A percentile compares a stretch with the other conserved stretches of the same genome.
Evolutionary conservation across 2,888 invertebrate species (phyloP).

Genomic region (Idaea straminata): DNA sequence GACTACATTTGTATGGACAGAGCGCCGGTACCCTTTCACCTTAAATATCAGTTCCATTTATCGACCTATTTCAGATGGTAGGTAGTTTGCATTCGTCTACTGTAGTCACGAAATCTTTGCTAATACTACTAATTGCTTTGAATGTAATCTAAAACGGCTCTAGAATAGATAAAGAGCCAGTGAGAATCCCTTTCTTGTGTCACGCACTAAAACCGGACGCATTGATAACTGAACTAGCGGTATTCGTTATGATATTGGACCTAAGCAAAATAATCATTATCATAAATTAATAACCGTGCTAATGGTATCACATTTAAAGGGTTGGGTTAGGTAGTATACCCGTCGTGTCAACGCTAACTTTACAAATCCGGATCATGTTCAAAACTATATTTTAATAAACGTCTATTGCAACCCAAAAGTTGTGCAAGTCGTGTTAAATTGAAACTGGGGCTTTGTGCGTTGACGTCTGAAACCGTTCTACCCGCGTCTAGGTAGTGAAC

Average conservation of each 20-base stretch:
- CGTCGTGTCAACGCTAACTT: constrained; percentile 4
- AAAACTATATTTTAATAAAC: constrained; percentile 52
- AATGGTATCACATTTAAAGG: background rate
- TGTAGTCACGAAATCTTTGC: too few species aligned
- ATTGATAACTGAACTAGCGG: too few species aligned
- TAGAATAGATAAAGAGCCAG: too few species aligned
- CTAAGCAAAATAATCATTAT: constrained; percentile 1
- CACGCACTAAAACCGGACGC: too few species aligned
- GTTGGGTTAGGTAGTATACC: background rate
- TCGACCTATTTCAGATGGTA: too few species aligned
- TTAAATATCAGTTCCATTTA: too few species aligned
- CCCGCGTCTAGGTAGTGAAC: constrained; percentile 48
- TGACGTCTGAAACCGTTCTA: constrained; percentile 27
- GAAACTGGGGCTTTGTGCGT: constrained; percentile 43
- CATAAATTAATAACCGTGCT: background rate
- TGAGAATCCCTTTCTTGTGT: too few species aligned
- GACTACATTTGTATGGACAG: too few species aligned
- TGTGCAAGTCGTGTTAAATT: constrained; percentile 46
- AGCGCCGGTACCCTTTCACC: too few species aligned
- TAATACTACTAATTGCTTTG: too few species aligned
- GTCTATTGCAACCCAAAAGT: constrained; percentile 50
- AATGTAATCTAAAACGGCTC: too few species aligned
- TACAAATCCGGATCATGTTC: constrained; percentile 19
- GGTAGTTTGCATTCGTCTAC: too few species aligned
- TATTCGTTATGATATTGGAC: background rate